phyloP scores from a whole-genome alignment of 1,140 invertebrate species.

The Paramacrobiotus metropolitanus region DNA sequence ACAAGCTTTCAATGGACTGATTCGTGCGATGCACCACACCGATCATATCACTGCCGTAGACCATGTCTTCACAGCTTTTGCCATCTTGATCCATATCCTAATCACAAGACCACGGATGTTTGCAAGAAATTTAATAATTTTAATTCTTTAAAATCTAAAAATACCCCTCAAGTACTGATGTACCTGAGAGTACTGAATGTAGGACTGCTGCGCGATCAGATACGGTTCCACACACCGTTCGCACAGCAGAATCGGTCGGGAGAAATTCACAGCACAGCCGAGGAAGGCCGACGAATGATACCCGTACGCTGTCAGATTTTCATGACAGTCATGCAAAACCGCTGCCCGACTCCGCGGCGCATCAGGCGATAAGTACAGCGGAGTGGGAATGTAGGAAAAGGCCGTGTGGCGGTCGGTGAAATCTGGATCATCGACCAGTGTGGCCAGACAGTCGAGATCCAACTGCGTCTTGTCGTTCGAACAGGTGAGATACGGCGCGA shows the following conservation, averaged over 20 bases:
- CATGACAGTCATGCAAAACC: not conserved
- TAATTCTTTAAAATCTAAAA: not conserved
- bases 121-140: not conserved
- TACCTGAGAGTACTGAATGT: not conserved
- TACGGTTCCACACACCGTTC: not conserved
- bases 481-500: too few relatives aligned
- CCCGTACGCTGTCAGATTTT: not conserved
- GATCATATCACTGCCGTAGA: slow-evolving; percentile 1
- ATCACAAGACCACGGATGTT: not conserved
- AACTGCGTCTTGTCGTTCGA: too few relatives aligned
- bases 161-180: not conserved
- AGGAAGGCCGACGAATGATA: not conserved
- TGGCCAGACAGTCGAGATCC: too few relatives aligned
- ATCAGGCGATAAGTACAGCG: too few relatives aligned
- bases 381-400: too few relatives aligned
- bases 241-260: not conserved
- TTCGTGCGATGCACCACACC: not conserved
- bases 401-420: too few relatives aligned
- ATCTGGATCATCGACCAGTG: too few relatives aligned
- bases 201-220: not conserved
- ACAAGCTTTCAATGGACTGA: not conserved
- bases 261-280: not conserved
- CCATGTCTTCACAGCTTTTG: not conserved
- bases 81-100: not conserved
- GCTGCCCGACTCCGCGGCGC: too few relatives aligned